Percentiles rank a stretch among this genome's conserved stretches.
Conservation (phyloP, 2,113 vertebrate species). For the Benitochromis conjunctus region DNA sequence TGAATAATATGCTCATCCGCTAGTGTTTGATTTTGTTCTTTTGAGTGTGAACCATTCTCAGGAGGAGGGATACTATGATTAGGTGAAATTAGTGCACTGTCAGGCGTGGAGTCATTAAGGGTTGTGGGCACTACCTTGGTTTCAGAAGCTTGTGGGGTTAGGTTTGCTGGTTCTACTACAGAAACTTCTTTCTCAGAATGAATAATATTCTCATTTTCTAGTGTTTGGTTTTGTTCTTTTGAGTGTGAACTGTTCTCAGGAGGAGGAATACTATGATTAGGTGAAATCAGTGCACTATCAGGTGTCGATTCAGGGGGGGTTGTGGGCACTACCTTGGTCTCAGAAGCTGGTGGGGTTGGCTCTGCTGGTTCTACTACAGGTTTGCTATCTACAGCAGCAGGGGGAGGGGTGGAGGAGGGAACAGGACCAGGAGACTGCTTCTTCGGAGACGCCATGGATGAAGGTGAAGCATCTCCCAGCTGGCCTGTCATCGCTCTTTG, state of each 20-base stretch:
- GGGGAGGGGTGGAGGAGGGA: constrained; percentile 37
- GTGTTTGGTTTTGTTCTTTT: constrained; percentile 13
- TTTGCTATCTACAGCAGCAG: constrained; percentile 66
- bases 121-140: constrained; percentile 62
- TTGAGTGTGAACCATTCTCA: constrained; percentile 52
- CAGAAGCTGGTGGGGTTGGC: constrained; percentile 36
- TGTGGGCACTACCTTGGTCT: constrained; percentile 65
- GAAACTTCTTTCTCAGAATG: background rate
- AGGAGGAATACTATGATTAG: constrained; percentile 23
- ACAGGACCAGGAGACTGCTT: constrained; percentile 51
- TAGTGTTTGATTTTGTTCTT: background rate
- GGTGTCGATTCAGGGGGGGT: constrained; percentile 1
- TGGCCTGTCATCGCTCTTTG: constrained; percentile 90
- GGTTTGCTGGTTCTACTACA: constrained; percentile 4
- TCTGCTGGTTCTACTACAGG: constrained; percentile 62
- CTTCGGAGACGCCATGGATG: constrained; percentile 65
- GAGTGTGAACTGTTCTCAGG: constrained; percentile 50
- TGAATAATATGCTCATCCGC: background rate
- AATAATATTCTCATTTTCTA: background rate
- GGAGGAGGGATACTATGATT: constrained; percentile 24
- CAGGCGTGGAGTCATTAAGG: background rate
- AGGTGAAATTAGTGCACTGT: background rate
- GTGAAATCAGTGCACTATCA: background rate
- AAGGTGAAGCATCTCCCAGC: constrained; percentile 78
- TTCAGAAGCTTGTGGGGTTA: background rate